A percentile compares a stretch with the other conserved stretches of the same genome.
Conservation (phyloP, 1,140 invertebrate genomes). For the Plectus sambesii region DNA sequence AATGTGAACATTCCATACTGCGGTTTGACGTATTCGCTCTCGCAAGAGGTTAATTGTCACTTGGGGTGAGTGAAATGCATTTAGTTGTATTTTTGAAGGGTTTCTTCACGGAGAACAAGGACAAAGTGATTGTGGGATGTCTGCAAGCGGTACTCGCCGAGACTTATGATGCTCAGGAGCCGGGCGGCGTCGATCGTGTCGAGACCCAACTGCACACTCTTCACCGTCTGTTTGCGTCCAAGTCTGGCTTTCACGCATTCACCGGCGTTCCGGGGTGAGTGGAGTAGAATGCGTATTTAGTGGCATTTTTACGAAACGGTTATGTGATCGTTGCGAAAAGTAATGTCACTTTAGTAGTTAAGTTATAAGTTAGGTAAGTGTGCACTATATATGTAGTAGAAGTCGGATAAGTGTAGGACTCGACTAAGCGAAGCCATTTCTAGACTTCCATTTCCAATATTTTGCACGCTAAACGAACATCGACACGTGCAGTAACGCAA, state of each 20-base stretch:
- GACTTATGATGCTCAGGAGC: constrained; percentile 22
- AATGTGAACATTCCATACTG: constrained; percentile 96
- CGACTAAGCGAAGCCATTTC: too few species aligned
- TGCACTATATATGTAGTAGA: too few species aligned
- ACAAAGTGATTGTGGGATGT: constrained; percentile 76
- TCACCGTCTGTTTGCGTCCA: constrained; percentile 80
- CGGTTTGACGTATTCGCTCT: constrained; percentile 84
- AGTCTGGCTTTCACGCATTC: constrained; percentile 91
- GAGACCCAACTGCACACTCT: constrained; percentile 89
- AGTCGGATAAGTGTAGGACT: too few species aligned
- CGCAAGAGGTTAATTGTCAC: constrained; percentile 69
- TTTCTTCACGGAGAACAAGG: constrained; percentile 94
- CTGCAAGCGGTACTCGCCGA: constrained; percentile 62
- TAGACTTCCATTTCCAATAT: too few species aligned
- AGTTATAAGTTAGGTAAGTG: too few species aligned
- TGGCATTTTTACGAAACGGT: constrained; percentile 14
- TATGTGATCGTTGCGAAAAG: too few species aligned
- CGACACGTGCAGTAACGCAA: too few species aligned
- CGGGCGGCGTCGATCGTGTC: constrained; percentile 54
- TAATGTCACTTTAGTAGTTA: constrained; percentile 7
- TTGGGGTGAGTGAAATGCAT: constrained; percentile 15
- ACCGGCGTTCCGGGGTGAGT: constrained; percentile 69
- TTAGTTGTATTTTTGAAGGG: constrained; percentile 55
- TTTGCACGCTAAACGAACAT: too few species aligned
- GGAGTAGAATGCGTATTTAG: constrained; percentile 4